Evolutionary conservation across 2,797 vertebrate genomes (phyloP), one percentile per base, ranked within the genome.

Genomic region (Peromyscus melanophrys): DNA sequence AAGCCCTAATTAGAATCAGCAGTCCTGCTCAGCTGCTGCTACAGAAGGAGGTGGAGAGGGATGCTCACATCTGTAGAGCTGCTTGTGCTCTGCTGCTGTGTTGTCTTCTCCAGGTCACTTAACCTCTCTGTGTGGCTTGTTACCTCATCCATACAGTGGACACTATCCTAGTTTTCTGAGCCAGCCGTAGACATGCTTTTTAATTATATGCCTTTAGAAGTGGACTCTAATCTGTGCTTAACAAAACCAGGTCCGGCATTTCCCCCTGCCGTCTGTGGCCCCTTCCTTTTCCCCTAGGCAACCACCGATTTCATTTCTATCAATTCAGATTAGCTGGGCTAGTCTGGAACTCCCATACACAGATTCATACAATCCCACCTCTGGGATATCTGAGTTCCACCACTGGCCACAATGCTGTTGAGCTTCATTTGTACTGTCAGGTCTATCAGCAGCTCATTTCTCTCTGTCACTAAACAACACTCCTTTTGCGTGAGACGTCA

Each of bases 1-100:
- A 61, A 27, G 14, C 90, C 29, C 88, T 34, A 16, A 57, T 25
- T 13, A 40, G 85, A 43, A 43, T 31, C 1, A 2, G 57, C 55
- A 59, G 52, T 9, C 10, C 10, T 43, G 27, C 31, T 23, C 0
- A 0, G 27, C 6, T 6, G 10, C 14, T 34, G 8, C 5, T 2
- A 7, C 16, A n/a, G 49, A 37, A 83, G 92, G 27, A n/a, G 65
- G 11, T 16, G 2, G n/a, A n/a, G 12, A 59, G 8, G 14, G 40
- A 1, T 17, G 57, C 29, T 77, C 40, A 12, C 19, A 31, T n/a
- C 83, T 23, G 0, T 4, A 0, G 10, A 8, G 11, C 17, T 40
- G 27, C 21, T 83, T 55, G 13, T 27, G 6, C 8, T 94, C 25
- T 8, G 11, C 55, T 82, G 40, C 67, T 37, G 5, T 61, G 82